Conservation (phyloP, 2,113 vertebrate species). For the Malurus alboscapulatus region DNA sequence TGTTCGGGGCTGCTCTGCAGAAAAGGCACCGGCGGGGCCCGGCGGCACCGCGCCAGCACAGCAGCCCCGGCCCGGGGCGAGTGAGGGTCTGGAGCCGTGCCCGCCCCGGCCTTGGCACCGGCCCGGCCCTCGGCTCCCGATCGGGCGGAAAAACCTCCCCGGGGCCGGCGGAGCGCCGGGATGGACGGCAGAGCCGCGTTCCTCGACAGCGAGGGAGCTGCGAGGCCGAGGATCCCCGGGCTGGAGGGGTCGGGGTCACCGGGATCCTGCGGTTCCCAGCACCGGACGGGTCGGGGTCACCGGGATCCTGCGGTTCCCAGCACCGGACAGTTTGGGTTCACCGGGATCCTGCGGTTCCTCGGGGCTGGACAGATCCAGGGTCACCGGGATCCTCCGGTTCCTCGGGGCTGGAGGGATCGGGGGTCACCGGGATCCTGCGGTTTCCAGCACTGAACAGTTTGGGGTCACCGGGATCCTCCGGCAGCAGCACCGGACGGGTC, state of each 20-base stretch:
- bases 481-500: fast-evolving
- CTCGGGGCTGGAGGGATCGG: too few relatives aligned
- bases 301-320: too few relatives aligned
- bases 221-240: not conserved
- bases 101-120: not conserved
- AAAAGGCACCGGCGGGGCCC: not conserved
- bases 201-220: not conserved
- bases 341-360: too few relatives aligned
- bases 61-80: not conserved
- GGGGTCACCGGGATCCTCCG: too few relatives aligned
- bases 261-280: too few relatives aligned
- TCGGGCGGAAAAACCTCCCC: not conserved
- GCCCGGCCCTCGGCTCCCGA: not conserved
- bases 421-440: not conserved
- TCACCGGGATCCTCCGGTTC: not conserved
- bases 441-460: too few relatives aligned
- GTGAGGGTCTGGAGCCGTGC: not conserved
- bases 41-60: not conserved
- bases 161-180: not conserved
- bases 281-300: not conserved
- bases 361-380: too few relatives aligned
- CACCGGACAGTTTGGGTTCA: too few relatives aligned
- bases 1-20: not conserved
- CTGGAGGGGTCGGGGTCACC: too few relatives aligned
- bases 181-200: not conserved